Base-by-base conservation (phyloP, 1,140 invertebrate species). In the Varroa destructor region DNA sequence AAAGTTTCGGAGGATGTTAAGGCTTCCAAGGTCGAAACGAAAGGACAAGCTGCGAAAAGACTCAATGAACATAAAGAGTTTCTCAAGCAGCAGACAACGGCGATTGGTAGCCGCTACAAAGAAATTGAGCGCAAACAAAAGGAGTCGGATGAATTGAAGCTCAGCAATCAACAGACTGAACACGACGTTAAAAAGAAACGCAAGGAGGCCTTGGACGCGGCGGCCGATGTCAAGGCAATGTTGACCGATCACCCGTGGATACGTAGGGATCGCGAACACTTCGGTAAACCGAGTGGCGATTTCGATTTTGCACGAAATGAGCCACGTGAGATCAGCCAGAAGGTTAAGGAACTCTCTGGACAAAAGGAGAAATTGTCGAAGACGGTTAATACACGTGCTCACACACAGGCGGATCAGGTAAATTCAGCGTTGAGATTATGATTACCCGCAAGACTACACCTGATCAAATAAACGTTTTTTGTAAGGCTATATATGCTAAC, bases 311-410 rank as follows among this genome's bases (percentile, higher is more conserved):
- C 83, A 37, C 77, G 76, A 6, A 81, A 81, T 74, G 81, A 87
- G 76, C 85, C 86, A 0, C 37, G 36, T 64, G 84, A 85, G 73
- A 82, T 85, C 71, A 81, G 77, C 74, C 82, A 77, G 76, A 84
- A 74, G 82, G 84, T 79, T 77, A 81, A 77, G 81, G 87, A 86
- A 76, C 78, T 91, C 12, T 80, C 85, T 77, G 85, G 87, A 74
- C 81, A 82, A 1, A 86, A 87, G 72, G 86, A 88, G 70, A 87
- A 87, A 79, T 82, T 95, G 75, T 85, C 87, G 43, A 84, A 88
- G 74, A 87, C 83, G 74, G 86, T 95, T 4, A 94, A 94, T 79
- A 85, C 87, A 72, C 83, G 89, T 75, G 90, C 91, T 4, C 76
- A 77, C 55, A 74, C 74, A n/a, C 61, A 67, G 46, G 61, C 61